Base-by-base conservation (phyloP, 1,140 invertebrate genomes). In the Meloidogyne exigua region DNA sequence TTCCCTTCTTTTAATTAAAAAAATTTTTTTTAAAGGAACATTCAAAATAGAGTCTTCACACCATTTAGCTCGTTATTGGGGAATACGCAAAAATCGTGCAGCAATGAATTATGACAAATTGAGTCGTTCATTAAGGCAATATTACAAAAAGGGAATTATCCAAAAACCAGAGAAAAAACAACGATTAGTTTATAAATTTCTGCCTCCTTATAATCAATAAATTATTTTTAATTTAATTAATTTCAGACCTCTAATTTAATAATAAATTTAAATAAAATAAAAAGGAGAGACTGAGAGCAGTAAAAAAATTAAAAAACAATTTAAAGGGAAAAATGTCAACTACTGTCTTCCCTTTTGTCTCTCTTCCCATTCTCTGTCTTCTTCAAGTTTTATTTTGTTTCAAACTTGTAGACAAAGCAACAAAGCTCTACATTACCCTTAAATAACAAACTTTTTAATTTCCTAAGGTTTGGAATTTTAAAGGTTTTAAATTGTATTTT, bases 61-160 rank as follows among this genome's bases (percentile, higher is more conserved):
- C 23, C 91, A 93, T 78, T 95, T 99, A 25, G 96, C 96, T 0
- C 91, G 92, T 76, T 90, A 97, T 7, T 99, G 96, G 96, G 96
- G 96, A 49, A 92, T 93, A 79, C 90, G 96, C 64, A 99, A 99
- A 89, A 99, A 99, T 89, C 90, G 96, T 15, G 95, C 96, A 0
- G 95, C 95, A 3, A 99, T 99, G 96, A 99, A 99, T 89, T 99
- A 99, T 89, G 96, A 99, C 90, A 99, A 99, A 88, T 89, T 99
- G 42, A 96, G 94, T 74, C 91, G 96, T 64, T 97, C 95, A 79
- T 96, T 99, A 81, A 90, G 96, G 21, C 96, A 99, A 88, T 99
- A 99, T 89, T 99, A 99, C 91, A 98, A 98, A 89, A 99, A 99
- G 88, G 95, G 95, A 64, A 99, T 99, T 88, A 99, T 99, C 94